These are phyloP conservation scores for Metellina segmentata DNA, from an alignment of 2,888 invertebrate genomes.

Conservation along the genomic window DNA sequence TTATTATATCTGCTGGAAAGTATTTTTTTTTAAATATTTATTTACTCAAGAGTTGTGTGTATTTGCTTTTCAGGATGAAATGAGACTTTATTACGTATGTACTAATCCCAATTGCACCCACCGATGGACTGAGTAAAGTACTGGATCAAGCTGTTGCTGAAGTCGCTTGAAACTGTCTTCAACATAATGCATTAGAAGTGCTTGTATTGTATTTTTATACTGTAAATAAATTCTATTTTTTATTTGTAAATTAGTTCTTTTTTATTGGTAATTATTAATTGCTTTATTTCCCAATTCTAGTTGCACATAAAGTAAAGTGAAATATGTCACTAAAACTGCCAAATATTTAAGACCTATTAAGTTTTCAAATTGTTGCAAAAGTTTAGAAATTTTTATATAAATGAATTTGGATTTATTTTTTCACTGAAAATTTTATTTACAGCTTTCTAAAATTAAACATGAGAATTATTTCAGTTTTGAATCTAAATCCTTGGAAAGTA, in stretches of 20 bases:
- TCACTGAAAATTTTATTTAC: too few relatives aligned
- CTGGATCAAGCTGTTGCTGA: not conserved
- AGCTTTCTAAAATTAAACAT: too few relatives aligned
- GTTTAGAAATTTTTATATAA: too few relatives aligned
- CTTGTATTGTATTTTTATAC: not conserved
- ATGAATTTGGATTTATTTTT: too few relatives aligned
- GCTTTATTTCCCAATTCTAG: not conserved
- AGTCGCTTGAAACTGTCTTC: not conserved
- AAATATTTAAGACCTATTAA: too few relatives aligned
- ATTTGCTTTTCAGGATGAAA: slow-evolving; percentile 87
- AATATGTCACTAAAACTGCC: not conserved
- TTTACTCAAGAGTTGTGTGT: slow-evolving; percentile 63
- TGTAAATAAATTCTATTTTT: not conserved
- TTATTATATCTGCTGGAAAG: not conserved
- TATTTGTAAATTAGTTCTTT: not conserved
- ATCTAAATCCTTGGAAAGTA: too few relatives aligned
- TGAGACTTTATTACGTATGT: slow-evolving; percentile 98
- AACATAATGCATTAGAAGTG: not conserved
- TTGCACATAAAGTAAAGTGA: not conserved
- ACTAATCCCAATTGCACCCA: slow-evolving; percentile 95
- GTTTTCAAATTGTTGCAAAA: too few relatives aligned
- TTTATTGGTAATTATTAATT: not conserved
- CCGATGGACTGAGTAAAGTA: slow-evolving; percentile 93
- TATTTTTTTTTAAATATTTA: slow-evolving; percentile 39
- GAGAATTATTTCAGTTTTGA: too few relatives aligned